phyloP scores from a whole-genome alignment of 30 jellyfish, hydroid and myxozoan genomes.

The Clytia hemisphaerica region DNA sequence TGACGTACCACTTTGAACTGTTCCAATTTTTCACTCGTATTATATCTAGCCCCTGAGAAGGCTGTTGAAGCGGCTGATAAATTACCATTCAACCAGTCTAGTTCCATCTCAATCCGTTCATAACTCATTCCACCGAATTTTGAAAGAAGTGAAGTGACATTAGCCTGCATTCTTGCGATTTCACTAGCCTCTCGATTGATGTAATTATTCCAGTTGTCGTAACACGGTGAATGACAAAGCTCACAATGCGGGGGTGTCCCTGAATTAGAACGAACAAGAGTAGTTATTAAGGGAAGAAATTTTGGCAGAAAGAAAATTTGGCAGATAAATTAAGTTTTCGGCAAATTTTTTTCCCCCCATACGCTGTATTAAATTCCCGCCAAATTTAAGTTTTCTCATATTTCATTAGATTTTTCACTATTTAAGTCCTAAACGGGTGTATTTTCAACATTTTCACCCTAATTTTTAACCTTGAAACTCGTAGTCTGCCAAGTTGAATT shows the following conservation, averaged over 20 bases:
- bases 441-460: too few relatives aligned
- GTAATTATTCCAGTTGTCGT: constrained; percentile 86
- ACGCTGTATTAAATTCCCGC: too few relatives aligned
- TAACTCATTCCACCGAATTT: constrained; percentile 65
- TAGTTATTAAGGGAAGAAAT: too few relatives aligned
- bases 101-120: constrained; percentile 34
- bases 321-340: too few relatives aligned
- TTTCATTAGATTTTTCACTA: too few relatives aligned
- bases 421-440: too few relatives aligned
- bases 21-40: constrained; percentile 64
- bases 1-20: constrained; percentile 79
- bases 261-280: background rate
- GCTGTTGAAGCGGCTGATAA: constrained; percentile 58
- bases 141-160: constrained; percentile 52
- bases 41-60: constrained; percentile 78
- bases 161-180: constrained; percentile 35
- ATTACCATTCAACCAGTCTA: constrained; percentile 46
- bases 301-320: too few relatives aligned
- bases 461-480: too few relatives aligned
- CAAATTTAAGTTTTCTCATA: too few relatives aligned
- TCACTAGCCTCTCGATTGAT: constrained; percentile 57
- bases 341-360: too few relatives aligned
- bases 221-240: constrained; percentile 79
- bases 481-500: too few relatives aligned
- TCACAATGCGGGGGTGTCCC: constrained; percentile 94